phyloP scores from a whole-genome alignment of 23 tunicate species.

The Trididemnum clinides region DNA sequence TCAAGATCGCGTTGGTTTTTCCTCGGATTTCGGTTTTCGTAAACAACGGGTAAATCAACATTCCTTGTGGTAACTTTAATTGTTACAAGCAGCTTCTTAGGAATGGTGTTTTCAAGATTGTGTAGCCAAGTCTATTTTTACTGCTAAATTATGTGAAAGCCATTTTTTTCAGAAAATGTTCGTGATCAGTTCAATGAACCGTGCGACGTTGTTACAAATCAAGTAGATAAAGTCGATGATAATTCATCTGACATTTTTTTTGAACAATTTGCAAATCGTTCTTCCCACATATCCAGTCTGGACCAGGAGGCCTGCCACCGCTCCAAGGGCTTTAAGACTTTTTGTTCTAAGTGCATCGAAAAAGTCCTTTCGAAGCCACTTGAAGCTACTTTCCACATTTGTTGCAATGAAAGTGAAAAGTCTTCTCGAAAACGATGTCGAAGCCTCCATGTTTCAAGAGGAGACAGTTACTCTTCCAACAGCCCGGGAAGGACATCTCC shows the following conservation, averaged over 20 bases:
- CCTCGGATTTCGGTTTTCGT: too few relatives aligned
- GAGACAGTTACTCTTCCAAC: background rate
- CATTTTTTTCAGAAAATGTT: too few relatives aligned
- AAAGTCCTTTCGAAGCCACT: background rate
- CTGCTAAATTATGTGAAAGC: too few relatives aligned
- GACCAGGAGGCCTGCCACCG: background rate
- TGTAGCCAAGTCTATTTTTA: too few relatives aligned
- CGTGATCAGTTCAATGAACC: too few relatives aligned
- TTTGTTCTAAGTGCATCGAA: slow-evolving; percentile 15
- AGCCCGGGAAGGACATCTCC: background rate
- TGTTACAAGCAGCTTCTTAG: too few relatives aligned
- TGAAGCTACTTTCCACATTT: slow-evolving; percentile 14
- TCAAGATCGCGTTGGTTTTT: too few relatives aligned
- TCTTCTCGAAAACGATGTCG: slow-evolving; percentile 30
- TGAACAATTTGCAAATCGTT: background rate
- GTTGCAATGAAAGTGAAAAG: slow-evolving; percentile 17
- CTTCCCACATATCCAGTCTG: background rate
- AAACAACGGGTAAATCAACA: too few relatives aligned
- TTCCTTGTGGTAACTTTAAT: too few relatives aligned
- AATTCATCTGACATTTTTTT: background rate
- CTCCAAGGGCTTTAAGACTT: background rate
- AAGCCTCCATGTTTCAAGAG: slow-evolving; percentile 16
- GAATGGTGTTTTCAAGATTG: too few relatives aligned
- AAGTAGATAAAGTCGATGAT: background rate
- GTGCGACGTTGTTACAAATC: background rate